Evolutionary conservation across 2,888 invertebrate genomes (phyloP).

Genomic region (Thecocarcelia acutangulata): DNA sequence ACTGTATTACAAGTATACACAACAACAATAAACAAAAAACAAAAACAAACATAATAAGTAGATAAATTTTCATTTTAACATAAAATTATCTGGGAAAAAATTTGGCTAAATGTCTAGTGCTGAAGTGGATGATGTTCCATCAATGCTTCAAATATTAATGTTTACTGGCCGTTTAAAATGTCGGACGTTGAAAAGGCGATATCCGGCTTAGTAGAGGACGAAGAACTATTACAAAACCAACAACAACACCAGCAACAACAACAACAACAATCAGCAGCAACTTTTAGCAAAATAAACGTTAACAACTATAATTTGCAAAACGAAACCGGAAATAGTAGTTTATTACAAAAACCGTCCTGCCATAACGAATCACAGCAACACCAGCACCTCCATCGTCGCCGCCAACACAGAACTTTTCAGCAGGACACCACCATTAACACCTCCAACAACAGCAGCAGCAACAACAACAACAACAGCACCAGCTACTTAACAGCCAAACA

Average conservation of each 20-base stretch:
- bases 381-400: not conserved
- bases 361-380: slow-evolving; percentile 56
- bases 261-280: slow-evolving; percentile 50
- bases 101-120: slow-evolving; percentile 72
- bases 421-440: slow-evolving; percentile 20
- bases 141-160: slow-evolving; percentile 72
- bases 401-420: slow-evolving; percentile 14
- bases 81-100: slow-evolving; percentile 24
- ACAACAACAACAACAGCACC: not conserved
- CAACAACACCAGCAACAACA: slow-evolving; percentile 65
- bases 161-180: slow-evolving; percentile 78
- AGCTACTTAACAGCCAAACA: slow-evolving; percentile 45
- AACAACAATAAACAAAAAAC: slow-evolving; percentile 13
- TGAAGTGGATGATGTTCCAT: slow-evolving; percentile 65
- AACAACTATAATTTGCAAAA: slow-evolving; percentile 67
- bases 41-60: slow-evolving; percentile 8
- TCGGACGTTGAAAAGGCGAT: slow-evolving; percentile 81
- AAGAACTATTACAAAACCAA: slow-evolving; percentile 70
- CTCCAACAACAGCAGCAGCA: not conserved
- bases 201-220: slow-evolving; percentile 76
- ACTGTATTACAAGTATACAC: too few relatives aligned
- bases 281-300: slow-evolving; percentile 65
- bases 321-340: slow-evolving; percentile 67
- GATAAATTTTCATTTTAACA: not conserved
- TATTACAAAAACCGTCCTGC: slow-evolving; percentile 57